Evolutionary conservation across 1,140 invertebrate genomes (phyloP), one percentile per base, ranked within the genome.

Genomic region (Drosophila oshimai): DNA sequence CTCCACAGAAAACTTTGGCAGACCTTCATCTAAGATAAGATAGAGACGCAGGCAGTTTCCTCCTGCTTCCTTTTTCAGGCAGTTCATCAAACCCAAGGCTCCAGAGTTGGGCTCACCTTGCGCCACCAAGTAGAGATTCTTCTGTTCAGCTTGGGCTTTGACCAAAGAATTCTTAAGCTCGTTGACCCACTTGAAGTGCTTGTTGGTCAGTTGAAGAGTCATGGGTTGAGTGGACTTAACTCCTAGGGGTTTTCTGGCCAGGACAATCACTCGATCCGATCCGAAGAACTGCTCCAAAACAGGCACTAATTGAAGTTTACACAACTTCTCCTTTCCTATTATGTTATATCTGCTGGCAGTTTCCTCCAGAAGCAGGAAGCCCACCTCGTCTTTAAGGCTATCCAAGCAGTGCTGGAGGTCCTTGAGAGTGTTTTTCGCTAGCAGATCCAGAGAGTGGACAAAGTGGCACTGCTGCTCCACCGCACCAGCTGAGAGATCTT

Each of bases 61-160:
- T 45, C 95, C 95, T 2, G 94, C 92, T 92, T 99, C 98, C 61
- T 93, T 93, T 61, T 95, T 94, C 12, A 99, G 91, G 90, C 98
- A 99, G 75, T 97, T 98, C 22, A 96, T 94, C 69, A 99, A 91
- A 29, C 98, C 98, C 37, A 98, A 90, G 24, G 98, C 92, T 49
- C 98, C 98, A 84, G 92, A 95, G 18, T 78, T 84, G 55, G 94
- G 92, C 67, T 95, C 94, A 1, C 92, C 93, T 76, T 95, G 93
- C 18, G 93, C 93, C 13, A 96, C 93, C 3, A 97, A 83, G 77
- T 97, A 94, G 45, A 97, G 91, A 71, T 94, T 93, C 33, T 92
- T 90, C n/a, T 89, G 84, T 22, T 75, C 90, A 72, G 94, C 93
- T 0, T 93, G 92, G 39, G 93, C 92, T 12, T 76, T 87, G 42